Evolutionary conservation across 2,113 vertebrate species (phyloP), one percentile per base, ranked within the genome.

Genomic region (Heterochromis multidens): DNA sequence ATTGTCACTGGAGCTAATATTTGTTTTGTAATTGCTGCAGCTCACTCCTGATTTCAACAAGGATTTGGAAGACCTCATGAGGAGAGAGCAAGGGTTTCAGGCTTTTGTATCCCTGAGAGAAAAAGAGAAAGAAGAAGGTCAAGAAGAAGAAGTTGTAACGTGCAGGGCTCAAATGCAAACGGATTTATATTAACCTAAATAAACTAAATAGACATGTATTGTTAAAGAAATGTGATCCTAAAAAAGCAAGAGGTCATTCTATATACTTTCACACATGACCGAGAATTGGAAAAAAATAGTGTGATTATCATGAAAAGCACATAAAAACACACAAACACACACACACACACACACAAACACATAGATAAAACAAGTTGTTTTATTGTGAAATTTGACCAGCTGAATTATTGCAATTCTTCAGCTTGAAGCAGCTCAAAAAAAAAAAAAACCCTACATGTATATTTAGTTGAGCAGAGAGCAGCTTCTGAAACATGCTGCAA

Each of bases 21-120:
- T 93, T 89, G 77, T 87, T 77, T 77, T 82, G 67, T 82, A 84
- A 86, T 85, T 35, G n/a, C 63, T 56, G 85, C 35, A 21, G 63
- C 80, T 67, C 7, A 3, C 57, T 85, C 67, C 21, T 70, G 52
- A 61, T 84, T 63, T 81, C 82, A 72, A 77, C 70, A 52, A 40
- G 85, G 35, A 33, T 19, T 65, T 65, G 40, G 86, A 63, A n/a
- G 81, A 79, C 59, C 33, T 58, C 27, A 27, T 19, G 62, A 58
- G 23, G 14, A 43, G 57, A 25, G 37, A 65, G 54, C 13, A 23
- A 61, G 13, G 63, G 25, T 11, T 40, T 14, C 19, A 40, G 54
- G 40, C 2, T 46, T 70, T 70, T 4, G 0, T 19, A 46, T 46
- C 63, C 7, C 35, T 17, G 35, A 67, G 63, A 43, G n/a, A 67